A percentile compares a stretch with the other conserved stretches of the same genome.
phyloP scores from a whole-genome alignment of 2,797 vertebrate species.

The Poliocrania exsul region DNA sequence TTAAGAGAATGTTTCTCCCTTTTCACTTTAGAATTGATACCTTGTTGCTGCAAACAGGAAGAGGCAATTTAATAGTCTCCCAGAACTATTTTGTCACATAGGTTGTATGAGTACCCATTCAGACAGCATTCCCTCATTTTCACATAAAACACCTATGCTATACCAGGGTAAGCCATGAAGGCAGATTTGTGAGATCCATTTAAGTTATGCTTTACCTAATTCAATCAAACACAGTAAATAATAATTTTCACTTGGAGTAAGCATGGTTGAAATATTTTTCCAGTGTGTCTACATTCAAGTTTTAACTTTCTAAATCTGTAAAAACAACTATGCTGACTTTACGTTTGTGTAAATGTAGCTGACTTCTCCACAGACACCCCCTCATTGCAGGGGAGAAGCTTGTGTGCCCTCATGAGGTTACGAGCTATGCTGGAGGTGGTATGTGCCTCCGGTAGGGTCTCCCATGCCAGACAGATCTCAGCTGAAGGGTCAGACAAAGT shows the following conservation, averaged over 20 bases:
- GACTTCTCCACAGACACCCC: no score
- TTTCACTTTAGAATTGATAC: neutral
- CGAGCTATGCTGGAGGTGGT: no score
- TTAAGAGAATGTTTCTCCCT: neutral
- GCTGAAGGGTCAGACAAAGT: no score
- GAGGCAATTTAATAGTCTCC: neutral
- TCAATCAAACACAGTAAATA: neutral
- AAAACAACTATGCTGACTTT: neutral
- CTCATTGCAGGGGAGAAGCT: no score
- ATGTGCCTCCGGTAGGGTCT: no score
- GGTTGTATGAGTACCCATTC: neutral
- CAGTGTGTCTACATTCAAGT: neutral
- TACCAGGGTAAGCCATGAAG: neutral
- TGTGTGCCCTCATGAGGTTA: no score
- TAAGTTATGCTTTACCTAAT: neutral
- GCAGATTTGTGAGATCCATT: neutral
- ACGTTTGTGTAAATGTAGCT: neutral
- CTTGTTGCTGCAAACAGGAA: neutral
- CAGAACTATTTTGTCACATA: neutral
- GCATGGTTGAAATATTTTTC: neutral
- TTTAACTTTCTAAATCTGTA: neutral
- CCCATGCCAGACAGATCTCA: no score
- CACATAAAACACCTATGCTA: neutral
- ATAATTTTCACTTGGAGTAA: neutral
- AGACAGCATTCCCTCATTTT: neutral